Conservation (phyloP, 2,797 vertebrate genomes). For the Mormyrus proboscirostris region DNA sequence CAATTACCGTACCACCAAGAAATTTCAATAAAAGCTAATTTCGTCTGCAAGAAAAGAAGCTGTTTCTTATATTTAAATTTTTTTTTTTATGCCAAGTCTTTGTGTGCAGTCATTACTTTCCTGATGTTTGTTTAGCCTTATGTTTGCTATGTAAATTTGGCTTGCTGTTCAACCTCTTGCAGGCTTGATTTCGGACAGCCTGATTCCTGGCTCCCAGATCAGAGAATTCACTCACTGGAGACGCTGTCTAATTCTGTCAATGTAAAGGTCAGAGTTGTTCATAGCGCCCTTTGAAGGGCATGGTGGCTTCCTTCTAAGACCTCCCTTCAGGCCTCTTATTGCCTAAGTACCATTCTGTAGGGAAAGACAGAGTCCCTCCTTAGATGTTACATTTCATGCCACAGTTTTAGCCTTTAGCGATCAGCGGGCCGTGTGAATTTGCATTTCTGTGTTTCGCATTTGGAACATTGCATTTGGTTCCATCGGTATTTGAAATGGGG, state of each 20-base stretch:
- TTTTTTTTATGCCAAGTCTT: neutral
- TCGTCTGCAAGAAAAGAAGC: neutral
- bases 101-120: neutral
- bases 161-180: neutral
- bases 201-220: constrained; percentile 8
- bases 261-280: constrained; percentile 18
- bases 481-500: neutral
- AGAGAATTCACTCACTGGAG: constrained; percentile 8
- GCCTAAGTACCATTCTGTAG: neutral
- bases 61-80: neutral
- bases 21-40: constrained; percentile 12
- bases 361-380: neutral
- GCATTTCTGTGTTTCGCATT: neutral
- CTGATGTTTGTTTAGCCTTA: neutral
- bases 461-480: neutral
- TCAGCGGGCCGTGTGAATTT: neutral
- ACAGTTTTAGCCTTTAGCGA: neutral
- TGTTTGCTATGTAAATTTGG: neutral
- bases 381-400: neutral
- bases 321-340: neutral
- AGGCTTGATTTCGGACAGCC: neutral
- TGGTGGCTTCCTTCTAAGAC: neutral
- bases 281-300: constrained; percentile 12
- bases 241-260: neutral
- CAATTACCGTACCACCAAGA: neutral